Conservation (phyloP, 1,140 invertebrate genomes). For the Batillaria attramentaria region DNA sequence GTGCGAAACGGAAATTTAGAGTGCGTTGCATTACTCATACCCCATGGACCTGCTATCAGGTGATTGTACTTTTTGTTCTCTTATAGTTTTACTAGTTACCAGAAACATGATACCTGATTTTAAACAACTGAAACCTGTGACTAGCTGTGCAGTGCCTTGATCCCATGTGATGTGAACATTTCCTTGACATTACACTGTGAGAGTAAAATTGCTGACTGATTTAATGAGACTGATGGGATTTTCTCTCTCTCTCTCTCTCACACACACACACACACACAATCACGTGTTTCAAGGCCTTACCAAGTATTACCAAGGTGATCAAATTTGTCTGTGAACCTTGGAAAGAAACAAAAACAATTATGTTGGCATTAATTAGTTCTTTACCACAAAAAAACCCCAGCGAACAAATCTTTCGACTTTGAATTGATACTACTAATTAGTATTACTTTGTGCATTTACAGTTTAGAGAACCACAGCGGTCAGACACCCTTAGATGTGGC, state of each 20-base stretch:
- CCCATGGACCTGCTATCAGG: conserved; percentile 21
- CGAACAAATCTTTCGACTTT: neutral
- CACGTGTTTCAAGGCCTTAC: too few relatives aligned
- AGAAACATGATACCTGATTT: neutral
- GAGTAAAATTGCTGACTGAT: conserved; percentile 18
- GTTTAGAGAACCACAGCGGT: conserved; percentile 12
- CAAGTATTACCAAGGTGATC: too few relatives aligned
- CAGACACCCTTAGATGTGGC: conserved; percentile 17
- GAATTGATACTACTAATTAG: neutral
- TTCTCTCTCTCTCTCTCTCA: neutral
- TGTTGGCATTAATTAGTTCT: too few relatives aligned
- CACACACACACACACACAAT: too few relatives aligned
- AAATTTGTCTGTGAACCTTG: too few relatives aligned
- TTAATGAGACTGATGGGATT: conserved; percentile 23
- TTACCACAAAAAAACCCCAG: too few relatives aligned
- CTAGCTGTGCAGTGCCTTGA: neutral
- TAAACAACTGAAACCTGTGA: neutral
- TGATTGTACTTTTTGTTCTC: neutral
- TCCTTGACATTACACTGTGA: neutral
- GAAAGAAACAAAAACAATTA: too few relatives aligned
- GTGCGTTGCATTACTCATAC: conserved; percentile 12
- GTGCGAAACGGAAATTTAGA: neutral
- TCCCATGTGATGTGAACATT: neutral
- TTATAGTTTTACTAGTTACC: neutral
- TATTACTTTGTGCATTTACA: neutral